phyloP scores from a whole-genome alignment of 2,113 vertebrate genomes.

The Oncorhynchus tshawytscha region DNA sequence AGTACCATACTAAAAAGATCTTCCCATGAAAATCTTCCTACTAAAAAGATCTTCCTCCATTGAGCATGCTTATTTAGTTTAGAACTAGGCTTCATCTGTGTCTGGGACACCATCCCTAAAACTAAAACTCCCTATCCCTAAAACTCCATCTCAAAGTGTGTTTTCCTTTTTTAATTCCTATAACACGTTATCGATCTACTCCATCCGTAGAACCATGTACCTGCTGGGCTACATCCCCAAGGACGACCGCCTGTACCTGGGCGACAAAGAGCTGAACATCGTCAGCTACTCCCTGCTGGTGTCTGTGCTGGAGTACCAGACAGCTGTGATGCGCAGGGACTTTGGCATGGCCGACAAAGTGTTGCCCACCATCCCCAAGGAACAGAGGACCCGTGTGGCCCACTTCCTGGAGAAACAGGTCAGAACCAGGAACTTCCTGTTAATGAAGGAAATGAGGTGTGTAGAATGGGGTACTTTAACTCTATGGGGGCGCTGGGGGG shows the following conservation, averaged over 20 bases:
- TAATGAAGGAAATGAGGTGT: not conserved
- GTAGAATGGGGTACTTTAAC: no score
- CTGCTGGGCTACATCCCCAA: conserved; percentile 98
- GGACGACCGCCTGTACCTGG: conserved; percentile 95
- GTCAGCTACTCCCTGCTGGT: conserved; percentile 96
- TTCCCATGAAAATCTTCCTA: no score
- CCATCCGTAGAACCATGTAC: conserved; percentile 89
- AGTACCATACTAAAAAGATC: no score
- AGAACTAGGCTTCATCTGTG: no score
- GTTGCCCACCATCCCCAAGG: conserved; percentile 96
- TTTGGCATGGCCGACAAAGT: conserved; percentile 98
- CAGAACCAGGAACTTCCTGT: not conserved
- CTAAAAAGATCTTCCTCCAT: no score
- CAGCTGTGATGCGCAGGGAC: conserved; percentile 97
- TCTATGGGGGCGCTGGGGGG: no score
- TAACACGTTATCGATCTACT: not conserved
- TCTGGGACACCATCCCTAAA: no score
- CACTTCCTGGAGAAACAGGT: conserved; percentile 99
- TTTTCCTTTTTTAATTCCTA: no score
- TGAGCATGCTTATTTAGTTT: no score
- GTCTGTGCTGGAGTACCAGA: conserved; percentile 96
- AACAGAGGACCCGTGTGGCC: conserved; percentile 95
- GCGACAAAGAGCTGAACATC: conserved; percentile 97
- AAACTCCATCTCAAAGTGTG: no score
- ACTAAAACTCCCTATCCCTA: no score